Evolutionary conservation across 2,888 invertebrate species (phyloP), one percentile per base, ranked within the genome.

Genomic region (Trichogramma evanescens): DNA sequence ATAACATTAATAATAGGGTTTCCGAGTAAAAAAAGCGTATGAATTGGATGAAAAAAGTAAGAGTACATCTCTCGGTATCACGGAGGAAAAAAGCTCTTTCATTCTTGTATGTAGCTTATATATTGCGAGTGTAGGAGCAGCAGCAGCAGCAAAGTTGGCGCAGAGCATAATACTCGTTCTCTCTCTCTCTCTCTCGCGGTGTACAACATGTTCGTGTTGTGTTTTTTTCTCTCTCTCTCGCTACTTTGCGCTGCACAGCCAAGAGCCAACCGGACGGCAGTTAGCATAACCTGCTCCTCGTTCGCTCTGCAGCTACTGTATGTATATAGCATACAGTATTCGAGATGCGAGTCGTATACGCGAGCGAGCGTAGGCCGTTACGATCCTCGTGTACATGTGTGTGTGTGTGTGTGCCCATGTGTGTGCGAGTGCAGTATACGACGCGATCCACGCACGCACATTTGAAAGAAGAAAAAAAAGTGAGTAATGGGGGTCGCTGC

Each of bases 261-360:
- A n/a, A 48, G 48, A 10, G 48, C 38, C 45, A 56, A 49, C 52
- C 50, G 61, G 45, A 61, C 50, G 50, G 56, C 74, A 72, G 74
- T 74, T 74, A 74, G 74, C 74, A 74, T 74, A 74, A 74, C 74
- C 74, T 74, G 74, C 73, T 74, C 71, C 68, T 67, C 63, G 51
- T 61, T 63, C 54, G 53, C 56, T 43, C 26, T 58, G 48, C 53
- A 52, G 56, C 48, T 50, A 39, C 44, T 54, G 48, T 44, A 53
- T 50, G 45, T 56, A 52, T 61, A 50, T 53, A 49, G 58, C 51
- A 44, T 50, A 7, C 50, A 43, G 53, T 40, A 40, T 40, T 49
- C 38, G 60, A 55, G 52, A 26, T 6, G 49, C 10, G 40, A 50
- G 54, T 45, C 6, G 49, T 13, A 26, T 9, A 46, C 41, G 38